Percentiles rank a stretch among this genome's conserved stretches.
Evolutionary conservation across 2,113 vertebrate species (phyloP).

Genomic region (Pristiophorus japonicus): DNA sequence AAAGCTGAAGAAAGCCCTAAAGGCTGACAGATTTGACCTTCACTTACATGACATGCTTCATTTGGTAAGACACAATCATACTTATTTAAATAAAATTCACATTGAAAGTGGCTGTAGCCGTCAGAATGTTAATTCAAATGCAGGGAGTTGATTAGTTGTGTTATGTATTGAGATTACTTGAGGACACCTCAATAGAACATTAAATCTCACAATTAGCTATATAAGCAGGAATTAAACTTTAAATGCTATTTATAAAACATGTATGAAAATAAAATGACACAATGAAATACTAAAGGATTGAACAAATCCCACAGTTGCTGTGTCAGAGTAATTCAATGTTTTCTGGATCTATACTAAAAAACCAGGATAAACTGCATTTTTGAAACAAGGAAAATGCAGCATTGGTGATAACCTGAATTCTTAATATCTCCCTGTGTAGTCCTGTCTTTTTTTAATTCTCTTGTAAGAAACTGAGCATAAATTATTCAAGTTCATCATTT

Average conservation of each 20-base stretch:
- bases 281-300: background rate
- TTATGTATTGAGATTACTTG: background rate
- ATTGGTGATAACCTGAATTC: background rate
- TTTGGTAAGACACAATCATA: background rate
- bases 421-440: background rate
- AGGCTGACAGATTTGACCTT: slow-evolving; percentile 3
- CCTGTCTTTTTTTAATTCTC: background rate
- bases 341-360: background rate
- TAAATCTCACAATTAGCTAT: background rate
- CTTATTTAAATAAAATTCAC: background rate
- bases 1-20: background rate
- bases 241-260: too few relatives aligned
- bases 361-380: background rate
- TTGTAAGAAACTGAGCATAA: background rate
- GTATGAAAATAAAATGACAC: background rate
- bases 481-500: background rate
- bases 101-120: background rate
- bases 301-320: background rate
- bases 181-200: background rate
- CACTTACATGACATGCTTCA: background rate
- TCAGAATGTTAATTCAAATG: slow-evolving; percentile 21
- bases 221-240: background rate
- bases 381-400: background rate
- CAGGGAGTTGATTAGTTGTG: background rate
- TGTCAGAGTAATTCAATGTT: background rate